Evolutionary conservation across 2,113 vertebrate genomes (phyloP), one percentile per base, ranked within the genome.

Genomic region (Seriola aureovittata): DNA sequence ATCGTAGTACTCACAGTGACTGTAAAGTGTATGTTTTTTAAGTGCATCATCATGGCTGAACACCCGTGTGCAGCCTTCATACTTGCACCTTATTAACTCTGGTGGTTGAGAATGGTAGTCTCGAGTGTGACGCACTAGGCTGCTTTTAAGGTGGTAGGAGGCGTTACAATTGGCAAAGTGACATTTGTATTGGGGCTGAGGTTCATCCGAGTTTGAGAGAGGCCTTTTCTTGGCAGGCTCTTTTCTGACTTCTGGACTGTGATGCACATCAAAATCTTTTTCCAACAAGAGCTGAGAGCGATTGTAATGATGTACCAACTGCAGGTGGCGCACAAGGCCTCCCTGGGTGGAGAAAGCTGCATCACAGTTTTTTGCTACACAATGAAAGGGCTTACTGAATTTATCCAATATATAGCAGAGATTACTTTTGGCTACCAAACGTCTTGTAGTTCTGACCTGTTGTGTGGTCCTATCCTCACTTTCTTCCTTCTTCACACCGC

Each of bases 381-480:
- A 99, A 80, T 97, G 97, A 95, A 97, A 99, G 36, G 97, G 97
- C 91, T 98, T 98, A 88, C 97, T 97, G 89, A 98, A 98, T 63
- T 97, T 97, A 87, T 96, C 96, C 70, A 98, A 89, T 86, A 98
- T 97, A 62, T 98, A 97, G 90, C 97, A 98, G 19, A 97, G 90
- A 73, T 98, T 99, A 86, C 96, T 94, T 95, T 97, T 98, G 75
- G 97, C 94, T 75, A 97, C 96, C 80, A 97, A 94, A 84, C 97
- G 96, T 82, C 96, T 96, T 68, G 97, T 97, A 52, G 96, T 96
- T 93, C 97, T 94, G 50, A 96, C 96, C 68, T 97, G 94, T 59
- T 92, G 88, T 0, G 77, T 57, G 2, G 54, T 68, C 11, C 40
- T 59, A 12, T 85, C 83, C 46, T 86, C 84, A n/a, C 48, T 29